These are phyloP conservation scores for Anthoptus insignis DNA, from an alignment of 2,888 invertebrate genomes.

Conservation along the genomic window DNA sequence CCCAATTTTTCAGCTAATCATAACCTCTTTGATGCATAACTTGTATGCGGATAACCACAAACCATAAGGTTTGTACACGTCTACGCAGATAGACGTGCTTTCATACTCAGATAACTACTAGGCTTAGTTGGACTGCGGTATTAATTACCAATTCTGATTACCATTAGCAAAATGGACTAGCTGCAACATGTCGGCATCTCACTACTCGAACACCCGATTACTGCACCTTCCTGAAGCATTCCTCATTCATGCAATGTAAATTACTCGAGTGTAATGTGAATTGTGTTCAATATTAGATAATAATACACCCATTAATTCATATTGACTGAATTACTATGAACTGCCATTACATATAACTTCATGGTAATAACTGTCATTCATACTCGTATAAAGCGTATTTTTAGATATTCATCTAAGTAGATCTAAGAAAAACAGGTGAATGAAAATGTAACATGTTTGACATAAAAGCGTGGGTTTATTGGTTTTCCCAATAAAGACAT, in stretches of 20 bases:
- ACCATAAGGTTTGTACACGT: too few relatives aligned
- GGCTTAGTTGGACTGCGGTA: slow-evolving; percentile 11
- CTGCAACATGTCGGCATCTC: slow-evolving; percentile 11
- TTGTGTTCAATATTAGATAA: not conserved
- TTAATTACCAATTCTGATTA: slow-evolving; percentile 33
- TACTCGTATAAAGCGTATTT: not conserved
- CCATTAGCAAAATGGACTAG: slow-evolving; percentile 14
- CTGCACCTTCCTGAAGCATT: slow-evolving; percentile 16
- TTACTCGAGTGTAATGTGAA: slow-evolving; percentile 3
- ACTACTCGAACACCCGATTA: slow-evolving; percentile 17
- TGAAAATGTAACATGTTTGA: not conserved
- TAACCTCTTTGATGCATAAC: not conserved
- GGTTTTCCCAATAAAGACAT: not conserved
- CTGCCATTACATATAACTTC: not conserved
- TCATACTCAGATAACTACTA: slow-evolving; percentile 15
- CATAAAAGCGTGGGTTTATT: not conserved
- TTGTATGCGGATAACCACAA: slow-evolving; percentile 3
- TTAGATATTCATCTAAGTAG: not conserved
- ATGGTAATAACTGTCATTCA: not conserved
- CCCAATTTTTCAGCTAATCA: not conserved
- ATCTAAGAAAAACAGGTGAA: not conserved
- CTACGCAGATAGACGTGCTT: not conserved
- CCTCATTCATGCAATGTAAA: slow-evolving; percentile 11
- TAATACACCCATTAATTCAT: slow-evolving; percentile 1
- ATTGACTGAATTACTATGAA: not conserved